These are phyloP conservation scores for Pluvianellus socialis DNA, from an alignment of 2,113 vertebrate species.

Conservation along the genomic window DNA sequence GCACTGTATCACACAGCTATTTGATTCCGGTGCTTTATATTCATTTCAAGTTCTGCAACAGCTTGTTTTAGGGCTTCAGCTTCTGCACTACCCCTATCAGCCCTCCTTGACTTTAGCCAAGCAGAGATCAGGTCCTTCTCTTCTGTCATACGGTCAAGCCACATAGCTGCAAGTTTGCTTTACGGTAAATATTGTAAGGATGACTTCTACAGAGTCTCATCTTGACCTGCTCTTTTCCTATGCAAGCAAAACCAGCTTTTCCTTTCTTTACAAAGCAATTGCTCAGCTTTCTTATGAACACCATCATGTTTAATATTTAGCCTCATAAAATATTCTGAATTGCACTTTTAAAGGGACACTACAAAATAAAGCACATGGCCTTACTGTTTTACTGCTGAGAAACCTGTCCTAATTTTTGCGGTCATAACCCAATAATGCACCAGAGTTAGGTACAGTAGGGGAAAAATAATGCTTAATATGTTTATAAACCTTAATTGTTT, in stretches of 20 bases:
- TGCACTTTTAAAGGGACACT: not conserved
- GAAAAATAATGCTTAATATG: not conserved
- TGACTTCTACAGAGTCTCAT: not conserved
- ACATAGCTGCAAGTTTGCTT: not conserved
- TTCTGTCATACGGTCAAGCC: not conserved
- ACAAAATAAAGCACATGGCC: not conserved
- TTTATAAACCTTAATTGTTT: not conserved
- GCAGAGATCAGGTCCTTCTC: not conserved
- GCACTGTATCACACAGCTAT: not conserved
- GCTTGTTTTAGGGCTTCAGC: not conserved
- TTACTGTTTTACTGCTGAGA: not conserved
- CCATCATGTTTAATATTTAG: not conserved
- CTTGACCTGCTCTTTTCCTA: not conserved
- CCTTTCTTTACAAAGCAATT: not conserved
- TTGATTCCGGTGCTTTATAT: not conserved
- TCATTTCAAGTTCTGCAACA: not conserved
- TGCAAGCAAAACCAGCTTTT: not conserved
- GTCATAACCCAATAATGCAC: not conserved
- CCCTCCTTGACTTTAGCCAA: not conserved
- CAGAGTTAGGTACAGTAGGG: not conserved
- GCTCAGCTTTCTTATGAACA: not conserved
- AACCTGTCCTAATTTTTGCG: not conserved
- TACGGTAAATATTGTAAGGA: not conserved
- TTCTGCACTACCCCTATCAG: not conserved
- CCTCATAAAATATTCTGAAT: not conserved